These are phyloP conservation scores for Terrapene triunguis DNA, from an alignment of 2,113 vertebrate genomes.

Conservation along the genomic window DNA sequence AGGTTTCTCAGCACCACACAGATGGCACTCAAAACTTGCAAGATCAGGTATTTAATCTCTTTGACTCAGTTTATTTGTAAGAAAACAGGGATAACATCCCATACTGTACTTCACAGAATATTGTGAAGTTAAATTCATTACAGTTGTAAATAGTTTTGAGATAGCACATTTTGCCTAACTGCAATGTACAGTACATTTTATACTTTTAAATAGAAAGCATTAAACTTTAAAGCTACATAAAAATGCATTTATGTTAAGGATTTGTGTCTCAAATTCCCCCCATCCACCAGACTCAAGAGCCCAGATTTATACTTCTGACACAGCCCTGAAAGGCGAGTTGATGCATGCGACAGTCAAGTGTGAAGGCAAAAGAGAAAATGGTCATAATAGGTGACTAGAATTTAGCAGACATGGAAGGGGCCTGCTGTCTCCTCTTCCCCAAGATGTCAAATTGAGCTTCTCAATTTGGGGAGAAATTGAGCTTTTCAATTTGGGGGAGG, in stretches of 20 bases:
- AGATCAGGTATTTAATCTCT: fast-evolving
- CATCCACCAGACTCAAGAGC: not conserved
- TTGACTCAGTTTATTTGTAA: not conserved
- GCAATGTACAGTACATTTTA: not conserved
- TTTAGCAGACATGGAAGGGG: not conserved
- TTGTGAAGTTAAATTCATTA: not conserved
- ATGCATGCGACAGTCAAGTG: not conserved
- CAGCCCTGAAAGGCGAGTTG: too few relatives aligned
- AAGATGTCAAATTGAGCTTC: too few relatives aligned
- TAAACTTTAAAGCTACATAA: not conserved
- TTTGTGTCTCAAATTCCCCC: not conserved
- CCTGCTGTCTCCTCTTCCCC: too few relatives aligned
- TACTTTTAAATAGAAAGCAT: not conserved
- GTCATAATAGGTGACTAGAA: not conserved
- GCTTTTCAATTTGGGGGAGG: too few relatives aligned
- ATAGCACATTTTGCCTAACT: not conserved
- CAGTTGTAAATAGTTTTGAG: not conserved
- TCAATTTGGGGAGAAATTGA: too few relatives aligned
- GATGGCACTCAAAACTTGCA: not conserved
- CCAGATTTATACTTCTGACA: not conserved
- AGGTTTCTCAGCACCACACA: not conserved
- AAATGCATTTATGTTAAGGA: not conserved
- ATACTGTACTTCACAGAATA: fast-evolving
- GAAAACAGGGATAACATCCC: fast-evolving
- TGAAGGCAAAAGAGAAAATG: not conserved